A percentile compares a stretch with the other conserved stretches of the same genome.
These are phyloP conservation scores for Chrysogorgia sp. DNA, from an alignment of 92 coral and sea anemone genomes.

Conservation along the genomic window DNA sequence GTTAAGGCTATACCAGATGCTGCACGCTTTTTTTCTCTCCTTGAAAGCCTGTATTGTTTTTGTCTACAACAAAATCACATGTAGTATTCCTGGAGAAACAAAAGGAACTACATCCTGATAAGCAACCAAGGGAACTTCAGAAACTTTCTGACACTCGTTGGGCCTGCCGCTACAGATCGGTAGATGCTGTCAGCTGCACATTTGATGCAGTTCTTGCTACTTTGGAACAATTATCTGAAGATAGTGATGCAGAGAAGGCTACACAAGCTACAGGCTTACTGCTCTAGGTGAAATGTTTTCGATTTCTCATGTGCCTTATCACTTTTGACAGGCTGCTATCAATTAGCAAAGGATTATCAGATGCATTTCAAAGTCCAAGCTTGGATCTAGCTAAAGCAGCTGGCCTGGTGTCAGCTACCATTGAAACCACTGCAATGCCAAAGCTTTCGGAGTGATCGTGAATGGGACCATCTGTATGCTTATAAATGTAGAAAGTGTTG, in stretches of 20 bases:
- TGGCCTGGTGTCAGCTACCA: neutral
- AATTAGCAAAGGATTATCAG: neutral
- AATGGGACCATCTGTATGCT: no score
- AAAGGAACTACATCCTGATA: neutral
- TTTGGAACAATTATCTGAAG: neutral
- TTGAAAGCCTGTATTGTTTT: neutral
- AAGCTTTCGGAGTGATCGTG: no score
- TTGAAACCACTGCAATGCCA: neutral
- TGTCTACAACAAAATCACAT: neutral
- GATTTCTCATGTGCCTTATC: neutral
- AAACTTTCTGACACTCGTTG: neutral
- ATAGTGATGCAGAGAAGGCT: neutral
- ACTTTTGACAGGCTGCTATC: neutral
- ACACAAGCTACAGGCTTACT: neutral
- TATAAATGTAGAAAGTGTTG: no score
- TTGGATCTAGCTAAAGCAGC: neutral
- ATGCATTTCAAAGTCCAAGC: neutral
- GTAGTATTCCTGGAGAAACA: slow-evolving; percentile 6
- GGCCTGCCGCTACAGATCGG: neutral
- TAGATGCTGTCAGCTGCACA: neutral
- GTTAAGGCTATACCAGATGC: neutral
- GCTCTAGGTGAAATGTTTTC: neutral
- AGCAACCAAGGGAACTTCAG: neutral
- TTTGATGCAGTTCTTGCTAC: neutral
- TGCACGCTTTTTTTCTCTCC: neutral